Percentiles rank a stretch among this genome's conserved stretches.
Evolutionary conservation across 2,888 invertebrate species (phyloP).

Genomic region (Drosophila subquinaria): DNA sequence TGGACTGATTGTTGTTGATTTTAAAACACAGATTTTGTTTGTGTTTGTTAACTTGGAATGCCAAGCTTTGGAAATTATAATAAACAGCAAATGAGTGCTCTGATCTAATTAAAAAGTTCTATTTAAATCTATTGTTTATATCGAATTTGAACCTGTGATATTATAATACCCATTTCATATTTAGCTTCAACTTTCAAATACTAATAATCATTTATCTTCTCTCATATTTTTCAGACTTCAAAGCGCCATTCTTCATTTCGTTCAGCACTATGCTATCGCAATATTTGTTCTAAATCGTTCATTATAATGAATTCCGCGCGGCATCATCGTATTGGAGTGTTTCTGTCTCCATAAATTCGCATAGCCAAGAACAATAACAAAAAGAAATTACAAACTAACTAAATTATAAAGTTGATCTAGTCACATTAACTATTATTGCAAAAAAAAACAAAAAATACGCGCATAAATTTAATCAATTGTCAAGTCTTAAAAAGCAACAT

Average conservation of each 20-base stretch:
- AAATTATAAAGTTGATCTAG: conserved; percentile 67
- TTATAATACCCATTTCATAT: too few species aligned
- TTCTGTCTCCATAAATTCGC: conserved; percentile 85
- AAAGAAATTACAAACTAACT: conserved; percentile 24
- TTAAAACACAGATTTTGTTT: conserved; percentile 38
- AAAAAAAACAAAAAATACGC: conserved; percentile 1
- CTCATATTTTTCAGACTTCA: conserved; percentile 56
- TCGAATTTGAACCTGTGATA: background rate
- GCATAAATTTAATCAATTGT: conserved; percentile 11
- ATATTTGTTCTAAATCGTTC: conserved; percentile 78
- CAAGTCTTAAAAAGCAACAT: conserved; percentile 20
- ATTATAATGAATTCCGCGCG: conserved; percentile 85
- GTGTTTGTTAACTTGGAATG: conserved; percentile 20
- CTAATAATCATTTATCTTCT: conserved; percentile 1
- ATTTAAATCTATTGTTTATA: background rate
- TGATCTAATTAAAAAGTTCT: background rate
- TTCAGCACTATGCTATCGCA: conserved; percentile 77
- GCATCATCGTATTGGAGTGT: conserved; percentile 86
- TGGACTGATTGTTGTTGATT: conserved; percentile 45
- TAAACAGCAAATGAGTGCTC: conserved; percentile 20
- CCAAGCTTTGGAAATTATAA: conserved; percentile 17
- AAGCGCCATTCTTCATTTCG: conserved; percentile 38
- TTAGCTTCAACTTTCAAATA: background rate
- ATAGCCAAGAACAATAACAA: conserved; percentile 24
- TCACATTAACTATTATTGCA: conserved; percentile 62